Conservation (phyloP, 92 coral and sea anemone genomes). For the Muricea muricata region DNA sequence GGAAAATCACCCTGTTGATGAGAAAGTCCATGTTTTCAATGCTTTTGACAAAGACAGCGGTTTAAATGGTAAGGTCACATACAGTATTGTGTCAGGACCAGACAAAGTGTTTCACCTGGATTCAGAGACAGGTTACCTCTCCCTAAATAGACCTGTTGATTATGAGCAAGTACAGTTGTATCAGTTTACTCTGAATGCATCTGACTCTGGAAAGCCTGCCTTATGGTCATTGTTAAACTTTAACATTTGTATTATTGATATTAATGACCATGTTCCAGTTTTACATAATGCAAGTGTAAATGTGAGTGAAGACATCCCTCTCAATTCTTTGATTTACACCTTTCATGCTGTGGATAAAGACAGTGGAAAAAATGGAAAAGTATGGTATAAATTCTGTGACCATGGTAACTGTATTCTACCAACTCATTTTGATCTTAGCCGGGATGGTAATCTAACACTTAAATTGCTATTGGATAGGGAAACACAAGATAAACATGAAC, state of each 20-base stretch:
- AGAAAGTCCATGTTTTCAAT: conserved; percentile 68
- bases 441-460: conserved; percentile 76
- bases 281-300: conserved; percentile 65
- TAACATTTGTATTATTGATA: conserved; percentile 79
- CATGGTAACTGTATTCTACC: conserved; percentile 66
- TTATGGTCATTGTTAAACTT: conserved; percentile 65
- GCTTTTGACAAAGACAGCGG: conserved; percentile 87
- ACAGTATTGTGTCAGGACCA: conserved; percentile 76
- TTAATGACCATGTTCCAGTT: conserved; percentile 89
- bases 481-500: conserved; percentile 58
- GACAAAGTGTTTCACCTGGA: conserved; percentile 71
- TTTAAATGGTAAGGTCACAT: conserved; percentile 73
- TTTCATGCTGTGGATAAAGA: conserved; percentile 88
- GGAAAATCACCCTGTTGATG: conserved; percentile 79
- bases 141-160: conserved; percentile 68
- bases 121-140: conserved; percentile 70
- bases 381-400: conserved; percentile 69
- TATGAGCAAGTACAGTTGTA: conserved; percentile 70
- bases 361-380: conserved; percentile 79
- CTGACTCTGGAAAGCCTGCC: conserved; percentile 83
- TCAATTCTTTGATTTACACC: conserved; percentile 58
- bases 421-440: conserved; percentile 70
- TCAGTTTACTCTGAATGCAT: conserved; percentile 68
- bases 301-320: conserved; percentile 67
- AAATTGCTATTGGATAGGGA: conserved; percentile 78